These are phyloP conservation scores for Engystomops pustulosus DNA, from an alignment of 2,113 vertebrate species.

Conservation along the genomic window DNA sequence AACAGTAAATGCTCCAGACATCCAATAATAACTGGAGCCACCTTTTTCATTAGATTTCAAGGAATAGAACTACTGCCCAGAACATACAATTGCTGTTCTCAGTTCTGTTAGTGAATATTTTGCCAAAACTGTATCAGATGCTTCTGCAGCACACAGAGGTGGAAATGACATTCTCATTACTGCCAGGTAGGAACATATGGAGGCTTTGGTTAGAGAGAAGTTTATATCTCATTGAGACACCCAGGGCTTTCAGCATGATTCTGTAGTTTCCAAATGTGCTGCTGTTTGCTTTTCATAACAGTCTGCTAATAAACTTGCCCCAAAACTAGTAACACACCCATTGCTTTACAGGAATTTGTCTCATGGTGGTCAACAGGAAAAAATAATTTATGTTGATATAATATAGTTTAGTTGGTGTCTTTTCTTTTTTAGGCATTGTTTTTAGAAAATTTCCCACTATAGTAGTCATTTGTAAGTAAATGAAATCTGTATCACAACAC, in stretches of 20 bases:
- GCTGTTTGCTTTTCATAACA: background rate
- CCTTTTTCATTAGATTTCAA: background rate
- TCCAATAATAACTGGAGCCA: background rate
- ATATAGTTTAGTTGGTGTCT: too few relatives aligned
- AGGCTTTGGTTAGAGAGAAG: background rate
- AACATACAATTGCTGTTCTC: background rate
- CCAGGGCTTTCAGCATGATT: background rate
- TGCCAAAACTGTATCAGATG: background rate
- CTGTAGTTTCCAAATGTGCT: background rate
- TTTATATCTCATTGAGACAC: background rate
- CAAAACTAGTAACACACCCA: too few relatives aligned
- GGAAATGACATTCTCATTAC: background rate
- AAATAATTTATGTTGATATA: too few relatives aligned
- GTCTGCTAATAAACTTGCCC: background rate
- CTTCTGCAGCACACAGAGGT: background rate
- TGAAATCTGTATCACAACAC: too few relatives aligned
- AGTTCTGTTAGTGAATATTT: background rate
- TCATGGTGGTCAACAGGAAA: too few relatives aligned
- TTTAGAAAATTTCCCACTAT: too few relatives aligned
- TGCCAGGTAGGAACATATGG: background rate
- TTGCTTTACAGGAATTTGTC: too few relatives aligned
- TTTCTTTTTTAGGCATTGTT: too few relatives aligned
- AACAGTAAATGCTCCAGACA: background rate
- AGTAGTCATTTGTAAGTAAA: too few relatives aligned
- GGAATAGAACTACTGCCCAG: background rate